Evolutionary conservation across 2,888 invertebrate species (phyloP).

Genomic region (Diaprepes abbreviatus): DNA sequence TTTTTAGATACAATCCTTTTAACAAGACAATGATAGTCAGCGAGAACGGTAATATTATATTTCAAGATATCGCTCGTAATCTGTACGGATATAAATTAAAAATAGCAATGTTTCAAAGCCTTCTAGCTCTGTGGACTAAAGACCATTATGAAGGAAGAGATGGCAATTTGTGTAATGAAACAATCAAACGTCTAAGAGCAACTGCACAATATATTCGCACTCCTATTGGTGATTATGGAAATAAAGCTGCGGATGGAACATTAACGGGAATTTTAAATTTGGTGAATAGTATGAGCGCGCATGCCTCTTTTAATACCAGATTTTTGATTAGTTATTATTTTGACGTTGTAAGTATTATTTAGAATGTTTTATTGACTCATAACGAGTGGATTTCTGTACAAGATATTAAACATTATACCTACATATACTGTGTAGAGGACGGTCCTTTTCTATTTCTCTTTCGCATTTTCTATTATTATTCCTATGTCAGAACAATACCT

Average conservation of each 20-base stretch:
- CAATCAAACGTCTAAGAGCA: slow-evolving; percentile 16
- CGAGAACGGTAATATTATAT: neutral
- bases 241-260: slow-evolving; percentile 1
- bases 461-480: too few species aligned
- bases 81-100: slow-evolving; percentile 14
- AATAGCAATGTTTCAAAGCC: slow-evolving; percentile 15
- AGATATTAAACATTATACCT: too few species aligned
- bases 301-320: slow-evolving; percentile 20
- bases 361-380: too few species aligned
- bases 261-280: neutral
- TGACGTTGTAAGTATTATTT: neutral
- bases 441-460: too few species aligned
- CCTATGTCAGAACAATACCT: too few species aligned
- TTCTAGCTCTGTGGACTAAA: slow-evolving; percentile 9
- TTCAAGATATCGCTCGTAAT: neutral
- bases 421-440: too few species aligned
- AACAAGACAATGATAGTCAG: neutral
- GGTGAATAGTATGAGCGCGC: neutral
- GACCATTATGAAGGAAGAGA: slow-evolving; percentile 16
- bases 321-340: neutral
- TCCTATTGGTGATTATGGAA: slow-evolving; percentile 1
- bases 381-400: too few species aligned
- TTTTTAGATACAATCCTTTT: slow-evolving; percentile 24
- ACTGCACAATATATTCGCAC: slow-evolving; percentile 9
- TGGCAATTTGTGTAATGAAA: slow-evolving; percentile 6